These are phyloP conservation scores for Asarcornis scutulata DNA, from an alignment of 2,113 vertebrate genomes.

Conservation along the genomic window DNA sequence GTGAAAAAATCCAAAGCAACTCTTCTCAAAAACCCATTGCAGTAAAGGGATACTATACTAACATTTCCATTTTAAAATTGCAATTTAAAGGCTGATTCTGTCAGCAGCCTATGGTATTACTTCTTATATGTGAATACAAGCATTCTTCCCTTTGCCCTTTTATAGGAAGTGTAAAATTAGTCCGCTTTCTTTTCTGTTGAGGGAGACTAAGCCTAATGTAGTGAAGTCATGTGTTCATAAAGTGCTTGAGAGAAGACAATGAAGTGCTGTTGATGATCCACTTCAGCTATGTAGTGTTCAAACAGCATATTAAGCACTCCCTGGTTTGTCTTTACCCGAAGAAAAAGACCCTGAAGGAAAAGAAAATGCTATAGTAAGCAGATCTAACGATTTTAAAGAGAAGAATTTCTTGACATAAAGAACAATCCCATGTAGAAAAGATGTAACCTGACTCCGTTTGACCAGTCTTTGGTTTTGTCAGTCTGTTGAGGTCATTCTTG, in stretches of 20 bases:
- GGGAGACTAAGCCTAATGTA: background rate
- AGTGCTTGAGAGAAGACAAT: background rate
- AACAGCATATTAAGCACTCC: background rate
- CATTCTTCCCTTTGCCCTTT: background rate
- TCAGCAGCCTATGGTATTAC: background rate
- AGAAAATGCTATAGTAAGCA: background rate
- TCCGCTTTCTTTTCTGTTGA: background rate
- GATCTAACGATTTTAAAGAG: background rate
- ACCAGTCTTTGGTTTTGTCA: background rate
- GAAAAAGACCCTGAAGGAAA: background rate
- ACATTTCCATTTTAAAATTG: constrained; percentile 26
- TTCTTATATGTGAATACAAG: background rate
- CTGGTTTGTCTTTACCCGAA: background rate
- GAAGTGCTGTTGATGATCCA: background rate
- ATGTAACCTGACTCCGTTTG: background rate
- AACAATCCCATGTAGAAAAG: background rate
- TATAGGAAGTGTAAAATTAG: background rate
- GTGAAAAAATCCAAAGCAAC: background rate
- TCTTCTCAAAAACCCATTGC: background rate
- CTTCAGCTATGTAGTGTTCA: background rate
- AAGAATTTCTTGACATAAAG: background rate
- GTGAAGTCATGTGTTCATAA: background rate
- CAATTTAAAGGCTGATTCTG: background rate
- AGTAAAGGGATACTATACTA: background rate
- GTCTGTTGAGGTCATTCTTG: background rate